Percentiles rank a stretch among this genome's conserved stretches.
These are phyloP conservation scores for Nyleta sp. DNA, from an alignment of 2,888 invertebrate genomes.

Conservation along the genomic window DNA sequence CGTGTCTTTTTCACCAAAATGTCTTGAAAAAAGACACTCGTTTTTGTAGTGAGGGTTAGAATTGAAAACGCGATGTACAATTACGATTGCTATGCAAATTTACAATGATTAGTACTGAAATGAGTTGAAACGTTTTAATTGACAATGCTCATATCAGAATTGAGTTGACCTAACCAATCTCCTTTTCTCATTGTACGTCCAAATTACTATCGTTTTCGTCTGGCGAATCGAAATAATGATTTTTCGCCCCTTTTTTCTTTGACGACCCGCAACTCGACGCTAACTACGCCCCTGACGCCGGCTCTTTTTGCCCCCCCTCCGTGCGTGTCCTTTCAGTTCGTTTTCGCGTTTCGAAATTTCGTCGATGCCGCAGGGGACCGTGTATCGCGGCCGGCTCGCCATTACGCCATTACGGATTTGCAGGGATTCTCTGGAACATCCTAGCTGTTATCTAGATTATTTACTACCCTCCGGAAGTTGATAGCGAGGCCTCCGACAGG, in stretches of 20 bases:
- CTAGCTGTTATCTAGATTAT: slow-evolving; percentile 75
- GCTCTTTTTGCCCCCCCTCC: slow-evolving; percentile 6
- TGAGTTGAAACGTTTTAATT: too few species aligned
- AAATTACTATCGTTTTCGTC: too few species aligned
- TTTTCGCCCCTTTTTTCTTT: too few species aligned
- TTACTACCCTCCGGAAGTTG: slow-evolving; percentile 71
- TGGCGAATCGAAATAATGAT: background rate
- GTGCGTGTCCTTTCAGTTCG: slow-evolving; percentile 24
- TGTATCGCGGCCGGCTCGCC: slow-evolving; percentile 64
- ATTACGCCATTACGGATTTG: slow-evolving; percentile 71
- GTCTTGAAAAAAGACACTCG: too few species aligned
- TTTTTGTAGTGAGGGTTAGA: too few species aligned
- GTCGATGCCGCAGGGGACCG: slow-evolving; percentile 47
- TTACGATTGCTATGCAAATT: too few species aligned
- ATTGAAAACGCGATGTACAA: too few species aligned
- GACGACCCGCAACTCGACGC: background rate
- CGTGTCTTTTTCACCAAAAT: too few species aligned
- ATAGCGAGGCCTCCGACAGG: slow-evolving; percentile 62
- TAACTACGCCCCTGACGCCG: slow-evolving; percentile 23
- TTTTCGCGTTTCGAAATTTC: slow-evolving; percentile 44
- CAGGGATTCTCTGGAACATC: slow-evolving; percentile 70
- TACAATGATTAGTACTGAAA: too few species aligned
- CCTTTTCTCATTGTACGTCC: too few species aligned
- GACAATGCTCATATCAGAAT: too few species aligned
- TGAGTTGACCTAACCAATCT: too few species aligned